phyloP scores from a whole-genome alignment of 1,140 invertebrate species.

The Drosophila subpulchrella region DNA sequence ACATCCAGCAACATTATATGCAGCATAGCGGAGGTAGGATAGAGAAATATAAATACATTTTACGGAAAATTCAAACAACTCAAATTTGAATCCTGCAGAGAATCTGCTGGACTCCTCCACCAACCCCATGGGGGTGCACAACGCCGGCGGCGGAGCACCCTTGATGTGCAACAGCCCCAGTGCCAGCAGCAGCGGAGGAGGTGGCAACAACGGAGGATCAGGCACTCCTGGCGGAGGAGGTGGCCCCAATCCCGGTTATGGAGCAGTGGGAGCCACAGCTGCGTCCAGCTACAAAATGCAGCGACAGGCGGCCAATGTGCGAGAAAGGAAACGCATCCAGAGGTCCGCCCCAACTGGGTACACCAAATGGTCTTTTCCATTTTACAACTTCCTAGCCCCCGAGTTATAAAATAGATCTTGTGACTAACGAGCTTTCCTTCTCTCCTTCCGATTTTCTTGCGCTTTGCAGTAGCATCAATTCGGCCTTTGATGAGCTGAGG shows the following conservation, averaged over 20 bases:
- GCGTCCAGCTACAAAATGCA: constrained; percentile 94
- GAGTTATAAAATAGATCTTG: not conserved
- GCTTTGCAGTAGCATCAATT: constrained; percentile 97
- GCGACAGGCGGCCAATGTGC: constrained; percentile 95
- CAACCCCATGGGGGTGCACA: constrained; percentile 51
- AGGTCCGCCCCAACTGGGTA: constrained; percentile 94
- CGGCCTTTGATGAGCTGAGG: constrained; percentile 97
- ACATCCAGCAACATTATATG: constrained; percentile 83
- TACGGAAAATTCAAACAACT: not conserved
- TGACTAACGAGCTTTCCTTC: constrained; percentile 52
- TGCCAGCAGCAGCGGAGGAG: constrained; percentile 66
- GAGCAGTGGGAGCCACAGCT: constrained; percentile 78
- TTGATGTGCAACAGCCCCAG: constrained; percentile 79
- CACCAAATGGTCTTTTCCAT: constrained; percentile 84
- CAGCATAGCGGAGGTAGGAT: constrained; percentile 69
- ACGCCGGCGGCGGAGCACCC: constrained; percentile 53
- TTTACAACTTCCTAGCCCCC: constrained; percentile 50
- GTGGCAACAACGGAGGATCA: constrained; percentile 26
- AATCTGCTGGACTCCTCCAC: constrained; percentile 77
- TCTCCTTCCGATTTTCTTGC: constrained; percentile 32
- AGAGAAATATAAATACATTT: not conserved
- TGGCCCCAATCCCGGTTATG: constrained; percentile 47
- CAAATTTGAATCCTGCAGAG: constrained; percentile 33
- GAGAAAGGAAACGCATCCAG: constrained; percentile 98
- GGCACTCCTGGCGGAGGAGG: constrained; percentile 28